Evolutionary conservation across 2,113 vertebrate genomes (phyloP).

Genomic region (Neodon shergylaensis): DNA sequence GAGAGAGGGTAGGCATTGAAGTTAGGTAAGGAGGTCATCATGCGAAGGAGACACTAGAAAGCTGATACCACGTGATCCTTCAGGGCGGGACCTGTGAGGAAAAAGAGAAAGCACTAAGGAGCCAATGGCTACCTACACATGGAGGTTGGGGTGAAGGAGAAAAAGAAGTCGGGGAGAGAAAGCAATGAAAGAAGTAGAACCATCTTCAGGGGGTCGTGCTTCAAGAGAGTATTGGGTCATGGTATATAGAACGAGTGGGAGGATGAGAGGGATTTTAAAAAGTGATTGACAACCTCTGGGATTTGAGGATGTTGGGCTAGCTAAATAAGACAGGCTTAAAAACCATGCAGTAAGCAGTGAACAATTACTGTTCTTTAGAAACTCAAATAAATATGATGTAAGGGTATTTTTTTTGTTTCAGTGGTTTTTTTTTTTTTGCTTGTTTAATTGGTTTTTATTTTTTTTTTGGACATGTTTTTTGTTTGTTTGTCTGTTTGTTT

Average conservation of each 20-base stretch:
- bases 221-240: background rate
- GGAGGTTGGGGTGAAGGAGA: background rate
- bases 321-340: background rate
- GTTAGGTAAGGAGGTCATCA: background rate
- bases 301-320: background rate
- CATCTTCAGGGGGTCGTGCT: too few species aligned
- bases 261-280: background rate
- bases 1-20: background rate
- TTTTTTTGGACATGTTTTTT: background rate
- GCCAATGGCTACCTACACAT: background rate
- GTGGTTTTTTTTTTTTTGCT: too few species aligned
- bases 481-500: too few species aligned
- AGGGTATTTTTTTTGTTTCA: background rate
- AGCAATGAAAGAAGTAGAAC: background rate
- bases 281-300: background rate
- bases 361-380: background rate
- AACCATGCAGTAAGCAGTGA: background rate
- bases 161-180: background rate
- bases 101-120: background rate
- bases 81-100: background rate
- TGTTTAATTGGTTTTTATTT: background rate
- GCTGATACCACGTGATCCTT: background rate
- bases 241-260: background rate
- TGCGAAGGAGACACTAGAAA: background rate
- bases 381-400: slow-evolving; percentile 19